These are phyloP conservation scores for Pachliopta kotzebuea DNA, from an alignment of 2,888 invertebrate genomes.

Conservation along the genomic window DNA sequence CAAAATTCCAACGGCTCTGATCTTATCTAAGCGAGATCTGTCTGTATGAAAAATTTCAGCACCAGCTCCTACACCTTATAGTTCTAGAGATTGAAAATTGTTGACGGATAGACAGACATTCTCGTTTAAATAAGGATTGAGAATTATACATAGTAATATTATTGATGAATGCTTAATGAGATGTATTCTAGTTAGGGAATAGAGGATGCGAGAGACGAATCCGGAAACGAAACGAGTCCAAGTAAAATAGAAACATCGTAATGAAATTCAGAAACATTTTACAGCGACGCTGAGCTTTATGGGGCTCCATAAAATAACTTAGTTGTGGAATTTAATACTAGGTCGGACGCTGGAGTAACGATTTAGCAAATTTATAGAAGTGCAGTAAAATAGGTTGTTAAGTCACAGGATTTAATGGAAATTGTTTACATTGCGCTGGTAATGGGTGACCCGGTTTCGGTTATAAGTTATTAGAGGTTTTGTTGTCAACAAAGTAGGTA, in stretches of 20 bases:
- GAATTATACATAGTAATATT: too few species aligned
- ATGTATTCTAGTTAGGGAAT: background rate
- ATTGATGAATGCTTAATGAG: too few species aligned
- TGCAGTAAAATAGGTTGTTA: slow-evolving; percentile 13
- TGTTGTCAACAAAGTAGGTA: too few species aligned
- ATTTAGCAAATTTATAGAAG: slow-evolving; percentile 10
- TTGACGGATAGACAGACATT: too few species aligned
- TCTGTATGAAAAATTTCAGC: too few species aligned
- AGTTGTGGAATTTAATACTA: slow-evolving; percentile 22
- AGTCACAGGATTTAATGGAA: slow-evolving; percentile 11
- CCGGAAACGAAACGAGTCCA: slow-evolving; percentile 2
- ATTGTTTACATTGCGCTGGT: background rate
- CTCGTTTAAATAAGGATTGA: too few species aligned
- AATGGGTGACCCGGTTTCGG: slow-evolving; percentile 1
- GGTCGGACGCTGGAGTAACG: slow-evolving; percentile 13
- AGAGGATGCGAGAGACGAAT: background rate
- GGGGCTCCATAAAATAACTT: slow-evolving; percentile 25
- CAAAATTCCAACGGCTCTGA: too few species aligned
- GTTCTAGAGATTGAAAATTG: too few species aligned
- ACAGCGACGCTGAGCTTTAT: slow-evolving; percentile 28
- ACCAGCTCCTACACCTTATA: too few species aligned
- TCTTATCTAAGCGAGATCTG: too few species aligned
- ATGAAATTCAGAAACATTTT: slow-evolving; percentile 29
- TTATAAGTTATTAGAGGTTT: background rate
- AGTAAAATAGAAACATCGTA: slow-evolving; percentile 15